A percentile compares a stretch with the other conserved stretches of the same genome.
These are phyloP conservation scores for Pelobates fuscus DNA, from an alignment of 2,113 vertebrate species.

Conservation along the genomic window DNA sequence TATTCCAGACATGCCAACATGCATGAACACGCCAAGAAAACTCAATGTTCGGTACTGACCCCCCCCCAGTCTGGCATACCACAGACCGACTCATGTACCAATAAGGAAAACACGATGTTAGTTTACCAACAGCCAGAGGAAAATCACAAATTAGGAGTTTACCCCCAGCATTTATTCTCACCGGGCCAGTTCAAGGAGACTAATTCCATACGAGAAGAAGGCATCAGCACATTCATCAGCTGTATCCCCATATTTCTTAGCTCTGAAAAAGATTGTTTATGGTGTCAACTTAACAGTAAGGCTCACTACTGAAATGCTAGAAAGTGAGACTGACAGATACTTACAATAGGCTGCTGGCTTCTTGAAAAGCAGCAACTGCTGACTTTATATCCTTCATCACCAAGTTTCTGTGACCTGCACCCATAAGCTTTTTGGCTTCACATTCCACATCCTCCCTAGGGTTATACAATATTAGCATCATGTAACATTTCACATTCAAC, in stretches of 20 bases:
- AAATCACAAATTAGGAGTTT: no score
- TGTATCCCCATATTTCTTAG: constrained; percentile 90
- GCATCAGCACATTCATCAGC: constrained; percentile 95
- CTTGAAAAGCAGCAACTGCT: constrained; percentile 92
- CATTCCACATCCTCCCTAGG: constrained; percentile 79
- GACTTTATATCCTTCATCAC: constrained; percentile 94
- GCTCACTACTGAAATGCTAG: not conserved
- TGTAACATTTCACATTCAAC: not conserved
- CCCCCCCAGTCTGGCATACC: no score
- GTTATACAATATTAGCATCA: not conserved
- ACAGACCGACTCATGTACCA: no score
- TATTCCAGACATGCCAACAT: no score
- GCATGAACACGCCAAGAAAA: no score
- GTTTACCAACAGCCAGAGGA: no score
- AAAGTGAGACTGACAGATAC: constrained; percentile 63
- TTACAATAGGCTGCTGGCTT: constrained; percentile 92
- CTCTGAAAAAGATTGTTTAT: constrained; percentile 67
- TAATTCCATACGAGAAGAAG: constrained; percentile 93
- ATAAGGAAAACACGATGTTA: no score
- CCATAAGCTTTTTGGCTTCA: constrained; percentile 92
- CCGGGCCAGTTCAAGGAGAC: constrained; percentile 94
- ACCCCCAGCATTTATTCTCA: constrained; percentile 52
- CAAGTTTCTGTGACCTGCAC: constrained; percentile 89
- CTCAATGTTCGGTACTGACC: no score
- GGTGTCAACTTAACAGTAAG: not conserved